Evolutionary conservation across 1,140 invertebrate genomes (phyloP).

Genomic region (Pseudomyrmex dendroicus): DNA sequence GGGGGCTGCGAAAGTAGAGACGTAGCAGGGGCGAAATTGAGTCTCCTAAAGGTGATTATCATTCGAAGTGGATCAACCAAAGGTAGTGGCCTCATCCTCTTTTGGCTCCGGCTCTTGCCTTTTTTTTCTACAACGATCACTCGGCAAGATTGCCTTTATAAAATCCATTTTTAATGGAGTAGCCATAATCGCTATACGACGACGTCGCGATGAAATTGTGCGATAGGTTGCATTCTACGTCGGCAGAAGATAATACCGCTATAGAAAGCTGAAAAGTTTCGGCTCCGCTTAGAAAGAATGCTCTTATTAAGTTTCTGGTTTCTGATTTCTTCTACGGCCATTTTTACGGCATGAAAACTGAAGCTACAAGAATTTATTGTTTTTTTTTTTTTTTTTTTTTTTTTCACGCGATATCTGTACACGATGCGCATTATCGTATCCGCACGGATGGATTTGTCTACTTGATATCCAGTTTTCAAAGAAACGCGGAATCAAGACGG

Average conservation of each 20-base stretch:
- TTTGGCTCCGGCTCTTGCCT: constrained; percentile 51
- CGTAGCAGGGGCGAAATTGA: constrained; percentile 73
- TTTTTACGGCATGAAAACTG: no score
- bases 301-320: constrained; percentile 17
- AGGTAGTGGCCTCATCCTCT: constrained; percentile 69
- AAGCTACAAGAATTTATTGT: no score
- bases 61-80: constrained; percentile 80
- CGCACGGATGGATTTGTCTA: not conserved
- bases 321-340: no score
- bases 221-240: constrained; percentile 33
- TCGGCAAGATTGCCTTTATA: constrained; percentile 76
- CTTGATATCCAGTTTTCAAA: constrained; percentile 30
- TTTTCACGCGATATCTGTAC: not conserved
- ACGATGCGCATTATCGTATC: not conserved
- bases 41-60: constrained; percentile 82
- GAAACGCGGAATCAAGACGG: constrained; percentile 26
- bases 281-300: constrained; percentile 4
- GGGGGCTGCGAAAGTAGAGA: constrained; percentile 16
- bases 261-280: constrained; percentile 39
- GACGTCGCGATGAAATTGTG: constrained; percentile 45
- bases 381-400: not conserved
- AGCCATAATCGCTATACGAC: constrained; percentile 66
- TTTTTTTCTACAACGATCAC: constrained; percentile 69
- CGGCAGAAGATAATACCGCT: constrained; percentile 20
- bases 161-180: constrained; percentile 78